Base-by-base conservation (phyloP, 2,888 invertebrate species). In the Gastracanthus pulcherrimus region DNA sequence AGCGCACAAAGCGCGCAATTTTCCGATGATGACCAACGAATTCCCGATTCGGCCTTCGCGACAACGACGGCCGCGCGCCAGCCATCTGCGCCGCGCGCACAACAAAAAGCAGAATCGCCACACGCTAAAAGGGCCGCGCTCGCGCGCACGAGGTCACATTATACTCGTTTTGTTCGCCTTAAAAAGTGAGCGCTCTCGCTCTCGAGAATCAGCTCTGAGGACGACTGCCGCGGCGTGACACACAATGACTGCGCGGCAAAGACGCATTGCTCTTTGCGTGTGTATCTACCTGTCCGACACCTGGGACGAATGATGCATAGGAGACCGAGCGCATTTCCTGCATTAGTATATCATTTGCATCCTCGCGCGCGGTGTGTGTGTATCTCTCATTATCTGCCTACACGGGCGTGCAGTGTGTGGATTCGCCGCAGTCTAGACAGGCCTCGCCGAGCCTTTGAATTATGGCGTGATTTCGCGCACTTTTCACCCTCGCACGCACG, bases 261-360 rank as follows among this genome's bases (percentile, higher is more conserved):
- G 67, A 71, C 83, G 78, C 84, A 83, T 72, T 83, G 72, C 81
- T 45, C 19, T 41, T 2, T 41, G 16, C 11, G 41, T 16, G 41
- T 45, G n/a, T 64, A 58, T 41, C 36, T 70, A 80, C 75, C 62
- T 67, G 80, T 77, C 84, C 81, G 85, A 87, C 90, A 90, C 89
- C 89, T 90, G 90, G 88, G 81, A 87, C 88, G 85, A 84, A 88
- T 89, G 90, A 90, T 91, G 89, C 89, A 90, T 90, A 87, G 83
- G 82, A 83, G 87, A 87, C 86, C 86, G 88, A 82, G 81, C 85
- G 87, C 84, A 87, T 88, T 91, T 91, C 90, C 90, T 90, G 87
- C 87, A 87, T 89, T 86, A 82, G 86, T 87, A 86, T 88, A 87
- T 89, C 89, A 87, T 89, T 89, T 88, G 87, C 88, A 87, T 87